phyloP scores from a whole-genome alignment of 2,797 vertebrate species.

The Falco rusticolus region DNA sequence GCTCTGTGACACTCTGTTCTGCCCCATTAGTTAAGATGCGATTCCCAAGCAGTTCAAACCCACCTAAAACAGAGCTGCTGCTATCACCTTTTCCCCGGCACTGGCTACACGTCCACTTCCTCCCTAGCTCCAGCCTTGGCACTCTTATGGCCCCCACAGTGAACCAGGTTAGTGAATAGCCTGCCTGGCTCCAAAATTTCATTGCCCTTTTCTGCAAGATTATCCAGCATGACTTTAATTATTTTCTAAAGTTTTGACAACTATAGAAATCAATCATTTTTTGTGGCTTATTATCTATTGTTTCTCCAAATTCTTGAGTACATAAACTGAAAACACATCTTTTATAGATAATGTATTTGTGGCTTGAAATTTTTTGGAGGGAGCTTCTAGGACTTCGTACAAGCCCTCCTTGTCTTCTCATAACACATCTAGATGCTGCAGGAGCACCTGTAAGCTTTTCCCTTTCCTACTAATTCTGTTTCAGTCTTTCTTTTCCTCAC shows the following conservation, averaged over 20 bases:
- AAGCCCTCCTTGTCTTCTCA: neutral
- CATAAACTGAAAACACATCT: neutral
- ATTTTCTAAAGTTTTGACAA: neutral
- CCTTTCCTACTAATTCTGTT: neutral
- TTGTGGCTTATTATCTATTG: neutral
- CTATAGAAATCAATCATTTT: neutral
- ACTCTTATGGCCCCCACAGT: neutral
- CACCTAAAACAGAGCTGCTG: neutral
- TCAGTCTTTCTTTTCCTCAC: neutral
- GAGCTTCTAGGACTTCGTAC: neutral
- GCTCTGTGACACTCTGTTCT: neutral
- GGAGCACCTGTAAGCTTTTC: neutral
- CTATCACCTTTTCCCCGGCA: neutral
- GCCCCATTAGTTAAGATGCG: neutral
- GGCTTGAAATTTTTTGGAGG: neutral
- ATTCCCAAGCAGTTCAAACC: neutral
- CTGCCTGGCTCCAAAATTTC: neutral
- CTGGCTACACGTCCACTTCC: neutral
- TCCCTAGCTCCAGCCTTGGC: neutral
- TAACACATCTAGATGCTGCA: neutral
- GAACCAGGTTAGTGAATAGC: neutral
- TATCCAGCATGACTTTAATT: neutral
- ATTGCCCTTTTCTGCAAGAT: neutral
- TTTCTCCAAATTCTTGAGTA: neutral
- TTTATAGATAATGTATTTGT: neutral